These are phyloP conservation scores for Argyresthia albistria DNA, from an alignment of 2,888 invertebrate species.

Conservation along the genomic window DNA sequence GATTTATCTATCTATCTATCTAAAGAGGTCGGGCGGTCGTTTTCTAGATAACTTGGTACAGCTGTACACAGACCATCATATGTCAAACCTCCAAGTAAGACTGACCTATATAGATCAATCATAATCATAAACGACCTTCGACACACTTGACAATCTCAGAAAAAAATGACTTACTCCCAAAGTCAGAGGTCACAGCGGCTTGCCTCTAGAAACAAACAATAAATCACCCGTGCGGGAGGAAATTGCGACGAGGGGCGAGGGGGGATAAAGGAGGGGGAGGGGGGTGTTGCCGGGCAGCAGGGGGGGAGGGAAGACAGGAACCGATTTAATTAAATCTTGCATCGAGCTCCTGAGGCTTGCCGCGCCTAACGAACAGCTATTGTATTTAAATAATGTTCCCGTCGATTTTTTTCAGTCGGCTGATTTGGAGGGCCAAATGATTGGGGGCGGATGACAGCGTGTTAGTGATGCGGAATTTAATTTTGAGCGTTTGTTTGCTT, in stretches of 20 bases:
- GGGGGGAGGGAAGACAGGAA: slow-evolving; percentile 19
- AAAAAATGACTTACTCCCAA: not conserved
- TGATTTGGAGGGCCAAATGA: not conserved
- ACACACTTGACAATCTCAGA: not conserved
- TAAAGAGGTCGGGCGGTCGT: too few species aligned
- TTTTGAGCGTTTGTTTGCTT: not conserved
- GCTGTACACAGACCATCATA: too few species aligned
- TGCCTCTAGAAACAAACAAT: slow-evolving; percentile 37
- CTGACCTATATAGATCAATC: too few species aligned
- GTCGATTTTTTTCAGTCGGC: slow-evolving; percentile 41
- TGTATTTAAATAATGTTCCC: slow-evolving; percentile 69
- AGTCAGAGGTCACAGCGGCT: slow-evolving; percentile 29
- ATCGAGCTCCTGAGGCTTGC: slow-evolving; percentile 71
- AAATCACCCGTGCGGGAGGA: slow-evolving; percentile 66
- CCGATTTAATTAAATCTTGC: slow-evolving; percentile 76
- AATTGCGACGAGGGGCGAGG: slow-evolving; percentile 48
- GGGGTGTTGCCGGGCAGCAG: slow-evolving; percentile 6
- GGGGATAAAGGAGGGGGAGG: slow-evolving; percentile 19
- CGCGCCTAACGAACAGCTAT: slow-evolving; percentile 64
- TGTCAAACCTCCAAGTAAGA: too few species aligned
- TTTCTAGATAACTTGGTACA: too few species aligned
- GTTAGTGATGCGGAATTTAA: not conserved
- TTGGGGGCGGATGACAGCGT: not conserved
- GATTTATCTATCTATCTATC: too few species aligned
- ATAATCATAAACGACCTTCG: too few species aligned